Conservation (phyloP, 2,888 invertebrate genomes). For the Lumbricus terrestris region DNA sequence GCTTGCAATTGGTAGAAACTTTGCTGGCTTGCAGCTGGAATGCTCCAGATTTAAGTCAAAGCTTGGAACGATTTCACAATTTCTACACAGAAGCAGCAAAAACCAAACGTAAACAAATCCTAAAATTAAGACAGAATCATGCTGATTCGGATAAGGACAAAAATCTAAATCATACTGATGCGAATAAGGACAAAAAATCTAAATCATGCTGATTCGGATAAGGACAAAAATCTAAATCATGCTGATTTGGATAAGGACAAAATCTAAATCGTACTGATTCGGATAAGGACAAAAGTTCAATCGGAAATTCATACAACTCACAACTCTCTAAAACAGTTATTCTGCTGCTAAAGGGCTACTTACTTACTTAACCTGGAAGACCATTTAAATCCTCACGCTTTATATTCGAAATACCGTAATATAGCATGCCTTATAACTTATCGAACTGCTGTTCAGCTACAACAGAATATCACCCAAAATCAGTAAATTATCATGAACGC, state of each 20-base stretch:
- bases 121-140: neutral
- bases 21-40: neutral
- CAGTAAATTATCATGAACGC: neutral
- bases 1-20: slow-evolving; percentile 7
- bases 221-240: no score
- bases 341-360: no score
- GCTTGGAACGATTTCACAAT: neutral
- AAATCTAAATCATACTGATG: no score
- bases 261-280: no score
- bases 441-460: neutral
- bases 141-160: no score
- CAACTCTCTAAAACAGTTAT: no score
- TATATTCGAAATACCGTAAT: neutral
- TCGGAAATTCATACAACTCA: neutral
- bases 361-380: neutral
- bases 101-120: neutral
- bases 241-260: no score
- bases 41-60: neutral
- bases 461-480: neutral
- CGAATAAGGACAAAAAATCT: no score
- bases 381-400: neutral
- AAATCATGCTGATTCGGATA: no score
- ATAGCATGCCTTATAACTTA: neutral
- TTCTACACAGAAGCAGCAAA: neutral
- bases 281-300: neutral